phyloP scores from a whole-genome alignment of 2,888 invertebrate species.

The Galeruca laticollis region DNA sequence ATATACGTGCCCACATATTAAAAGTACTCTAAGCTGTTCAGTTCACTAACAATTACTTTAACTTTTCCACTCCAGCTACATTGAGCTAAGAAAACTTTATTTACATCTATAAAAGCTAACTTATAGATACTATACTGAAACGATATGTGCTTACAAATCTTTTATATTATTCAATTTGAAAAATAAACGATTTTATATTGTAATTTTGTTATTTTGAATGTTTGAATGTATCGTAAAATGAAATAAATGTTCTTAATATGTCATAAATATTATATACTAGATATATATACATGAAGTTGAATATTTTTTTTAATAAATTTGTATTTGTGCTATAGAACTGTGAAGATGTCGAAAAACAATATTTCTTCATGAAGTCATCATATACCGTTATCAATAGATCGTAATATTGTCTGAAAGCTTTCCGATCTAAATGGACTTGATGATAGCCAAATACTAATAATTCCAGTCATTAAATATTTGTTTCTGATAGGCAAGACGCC shows the following conservation, averaged over 20 bases:
- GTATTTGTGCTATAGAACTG: not conserved
- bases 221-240: not conserved
- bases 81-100: conserved; percentile 46
- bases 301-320: not conserved
- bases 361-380: no score
- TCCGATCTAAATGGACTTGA: no score
- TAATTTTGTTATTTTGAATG: not conserved
- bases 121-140: conserved; percentile 38
- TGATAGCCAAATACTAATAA: no score
- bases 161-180: conserved; percentile 30
- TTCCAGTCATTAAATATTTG: no score
- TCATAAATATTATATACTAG: not conserved
- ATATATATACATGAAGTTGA: not conserved
- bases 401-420: no score
- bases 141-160: conserved; percentile 54
- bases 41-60: conserved; percentile 34
- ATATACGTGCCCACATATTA: conserved; percentile 37
- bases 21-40: conserved; percentile 38
- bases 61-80: conserved; percentile 29
- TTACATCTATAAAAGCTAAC: conserved; percentile 56
- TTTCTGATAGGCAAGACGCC: no score
- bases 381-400: no score
- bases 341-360: no score
- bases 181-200: not conserved
- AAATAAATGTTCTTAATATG: not conserved